Evolutionary conservation across 2,888 invertebrate genomes (phyloP), one percentile per base, ranked within the genome.

Genomic region (Hydroisotoma schaefferi): DNA sequence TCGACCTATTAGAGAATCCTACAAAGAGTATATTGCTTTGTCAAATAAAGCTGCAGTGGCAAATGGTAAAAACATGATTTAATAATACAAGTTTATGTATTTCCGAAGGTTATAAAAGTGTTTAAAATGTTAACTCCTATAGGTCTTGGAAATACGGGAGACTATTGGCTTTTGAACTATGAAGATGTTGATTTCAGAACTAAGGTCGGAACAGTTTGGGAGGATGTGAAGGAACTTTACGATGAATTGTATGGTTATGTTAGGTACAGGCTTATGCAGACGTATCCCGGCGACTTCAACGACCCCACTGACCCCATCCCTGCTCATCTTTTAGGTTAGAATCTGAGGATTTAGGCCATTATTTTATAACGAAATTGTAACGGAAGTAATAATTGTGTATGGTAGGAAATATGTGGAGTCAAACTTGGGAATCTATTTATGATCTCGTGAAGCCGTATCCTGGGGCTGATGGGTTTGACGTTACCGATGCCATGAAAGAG

Each of bases 111-210:
- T 10, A 40, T 8, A 22, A 20, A 8, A 20, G 38, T 53, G n/a
- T 20, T 27, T 40, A 29, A 37, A 12, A 44, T 22, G 8, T 37
- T 49, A 6, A 27, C 28, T 47, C 26, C 22, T 27, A 8, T 76
- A 93, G 94, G 91, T 79, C 90, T 90, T 72, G 86, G 87, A 1
- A 88, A 93, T 74, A 88, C 87, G 0, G 88, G 92, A 0, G 90
- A 88, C 23, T 90, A 89, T 74, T 94, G 94, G 93, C 86, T 88
- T 78, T 87, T 88, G 73, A 87, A 87, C 0, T 95, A 91, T 75
- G 90, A 91, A 69, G 75, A 77, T 2, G 73, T 75, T 2, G 76
- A 76, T 23, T 80, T 83, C 62, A 73, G 77, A 58, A 70, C 74
- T 1, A 81, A 83, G 68, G 78, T 84, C n/a, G 77, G 78, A 43